Conservation (phyloP, 53 echinoderm and acorn worm genomes). For the Astropecten irregularis region DNA sequence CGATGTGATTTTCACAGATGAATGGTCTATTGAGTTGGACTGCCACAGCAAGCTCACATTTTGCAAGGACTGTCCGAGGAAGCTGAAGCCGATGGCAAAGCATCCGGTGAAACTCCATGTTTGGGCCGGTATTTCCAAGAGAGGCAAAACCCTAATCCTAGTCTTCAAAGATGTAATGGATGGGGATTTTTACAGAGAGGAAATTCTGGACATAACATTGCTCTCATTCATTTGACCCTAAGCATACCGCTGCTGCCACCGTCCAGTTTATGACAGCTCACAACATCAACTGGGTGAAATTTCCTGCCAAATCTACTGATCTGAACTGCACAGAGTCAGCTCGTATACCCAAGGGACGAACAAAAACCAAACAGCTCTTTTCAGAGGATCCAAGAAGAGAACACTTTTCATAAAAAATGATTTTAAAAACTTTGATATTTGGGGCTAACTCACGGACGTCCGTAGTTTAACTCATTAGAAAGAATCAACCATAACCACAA, state of each 20-base stretch:
- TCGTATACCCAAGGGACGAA: too few species aligned
- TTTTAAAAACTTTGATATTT: too few species aligned
- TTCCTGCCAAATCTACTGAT: conserved; percentile 68
- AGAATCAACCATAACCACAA: too few species aligned
- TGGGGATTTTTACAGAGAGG: conserved; percentile 12
- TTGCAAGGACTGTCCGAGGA: not conserved
- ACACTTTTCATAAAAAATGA: too few species aligned
- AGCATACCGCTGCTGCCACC: conserved; percentile 56
- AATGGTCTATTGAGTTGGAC: not conserved
- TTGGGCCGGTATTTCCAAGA: conserved; percentile 43
- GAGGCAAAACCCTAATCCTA: conserved; percentile 9
- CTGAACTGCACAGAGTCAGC: conserved; percentile 67
- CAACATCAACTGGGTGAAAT: conserved; percentile 64
- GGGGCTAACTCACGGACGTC: too few species aligned
- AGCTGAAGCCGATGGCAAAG: conserved; percentile 33
- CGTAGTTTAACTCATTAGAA: too few species aligned
- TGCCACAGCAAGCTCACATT: conserved; percentile 24
- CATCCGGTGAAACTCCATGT: conserved; percentile 31
- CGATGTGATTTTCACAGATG: conserved; percentile 22
- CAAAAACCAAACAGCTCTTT: too few species aligned
- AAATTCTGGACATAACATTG: conserved; percentile 27
- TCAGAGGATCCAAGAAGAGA: too few species aligned
- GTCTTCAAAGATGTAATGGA: conserved; percentile 37
- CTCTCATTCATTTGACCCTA: conserved; percentile 46
- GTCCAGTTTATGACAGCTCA: conserved; percentile 36